Evolutionary conservation across 1,140 invertebrate species (phyloP).

Genomic region (Saccostrea cuccullata): DNA sequence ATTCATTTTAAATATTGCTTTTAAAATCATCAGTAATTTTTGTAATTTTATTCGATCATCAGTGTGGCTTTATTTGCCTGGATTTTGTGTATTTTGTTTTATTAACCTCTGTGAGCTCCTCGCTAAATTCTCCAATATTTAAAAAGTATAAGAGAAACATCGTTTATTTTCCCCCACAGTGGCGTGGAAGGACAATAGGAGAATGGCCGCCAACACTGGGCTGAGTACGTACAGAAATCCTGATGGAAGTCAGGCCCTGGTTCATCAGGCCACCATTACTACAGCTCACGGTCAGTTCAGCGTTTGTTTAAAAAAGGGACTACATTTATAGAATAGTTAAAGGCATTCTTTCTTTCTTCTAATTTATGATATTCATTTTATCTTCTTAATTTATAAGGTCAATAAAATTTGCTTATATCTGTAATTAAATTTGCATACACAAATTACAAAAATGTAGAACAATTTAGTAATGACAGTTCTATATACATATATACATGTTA

Average conservation of each 20-base stretch:
- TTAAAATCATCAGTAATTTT: neutral
- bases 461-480: too few species aligned
- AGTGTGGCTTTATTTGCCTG: neutral
- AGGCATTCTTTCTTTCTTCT: too few species aligned
- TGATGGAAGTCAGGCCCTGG: constrained; percentile 95
- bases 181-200: constrained; percentile 70
- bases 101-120: neutral
- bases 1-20: neutral
- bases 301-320: too few species aligned
- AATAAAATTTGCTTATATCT: too few species aligned
- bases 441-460: too few species aligned
- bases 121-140: neutral
- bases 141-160: neutral
- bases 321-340: too few species aligned
- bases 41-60: neutral
- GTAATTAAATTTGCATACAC: too few species aligned
- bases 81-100: neutral
- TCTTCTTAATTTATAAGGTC: too few species aligned
- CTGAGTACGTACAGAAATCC: constrained; percentile 95
- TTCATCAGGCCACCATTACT: constrained; percentile 95
- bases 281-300: constrained; percentile 87
- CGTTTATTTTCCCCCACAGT: constrained; percentile 37
- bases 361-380: too few species aligned
- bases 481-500: too few species aligned
- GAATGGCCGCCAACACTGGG: constrained; percentile 87